Evolutionary conservation across 2,888 invertebrate species (phyloP).

Genomic region (Phalera bucephala): DNA sequence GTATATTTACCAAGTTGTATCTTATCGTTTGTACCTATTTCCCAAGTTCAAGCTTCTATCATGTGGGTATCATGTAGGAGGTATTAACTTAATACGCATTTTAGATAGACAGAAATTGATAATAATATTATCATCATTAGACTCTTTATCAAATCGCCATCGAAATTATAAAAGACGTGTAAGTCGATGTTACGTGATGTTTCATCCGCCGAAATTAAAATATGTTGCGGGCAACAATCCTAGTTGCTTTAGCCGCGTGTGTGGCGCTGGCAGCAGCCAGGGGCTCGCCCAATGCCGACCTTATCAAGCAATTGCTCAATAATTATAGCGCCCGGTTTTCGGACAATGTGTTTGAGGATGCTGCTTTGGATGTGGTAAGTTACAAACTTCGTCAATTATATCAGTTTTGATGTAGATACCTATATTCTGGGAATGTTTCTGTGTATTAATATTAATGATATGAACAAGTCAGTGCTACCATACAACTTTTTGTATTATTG

Average conservation of each 20-base stretch:
- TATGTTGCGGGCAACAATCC: slow-evolving; percentile 27
- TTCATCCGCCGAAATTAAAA: slow-evolving; percentile 4
- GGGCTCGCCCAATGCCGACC: slow-evolving; percentile 44
- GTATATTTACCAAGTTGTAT: too few species aligned
- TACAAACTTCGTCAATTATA: neutral
- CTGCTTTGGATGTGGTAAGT: slow-evolving; percentile 63
- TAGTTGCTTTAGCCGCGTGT: slow-evolving; percentile 21
- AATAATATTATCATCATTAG: slow-evolving; percentile 15
- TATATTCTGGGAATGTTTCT: too few species aligned
- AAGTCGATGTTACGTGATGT: neutral
- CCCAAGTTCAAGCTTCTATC: too few species aligned
- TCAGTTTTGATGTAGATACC: too few species aligned
- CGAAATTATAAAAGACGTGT: slow-evolving; percentile 35
- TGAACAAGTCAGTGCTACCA: slow-evolving; percentile 51
- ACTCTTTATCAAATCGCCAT: slow-evolving; percentile 30
- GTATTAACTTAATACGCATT: too few species aligned
- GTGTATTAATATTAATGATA: too few species aligned
- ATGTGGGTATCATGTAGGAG: too few species aligned
- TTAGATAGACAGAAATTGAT: too few species aligned
- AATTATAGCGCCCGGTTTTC: slow-evolving; percentile 41
- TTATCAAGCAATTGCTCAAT: slow-evolving; percentile 39
- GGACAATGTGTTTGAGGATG: slow-evolving; percentile 60
- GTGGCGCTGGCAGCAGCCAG: slow-evolving; percentile 27
- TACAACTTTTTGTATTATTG: too few species aligned
- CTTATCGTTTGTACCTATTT: too few species aligned